Evolutionary conservation across 2,797 vertebrate genomes (phyloP), one percentile per base, ranked within the genome.

Genomic region (Nannoperca australis): DNA sequence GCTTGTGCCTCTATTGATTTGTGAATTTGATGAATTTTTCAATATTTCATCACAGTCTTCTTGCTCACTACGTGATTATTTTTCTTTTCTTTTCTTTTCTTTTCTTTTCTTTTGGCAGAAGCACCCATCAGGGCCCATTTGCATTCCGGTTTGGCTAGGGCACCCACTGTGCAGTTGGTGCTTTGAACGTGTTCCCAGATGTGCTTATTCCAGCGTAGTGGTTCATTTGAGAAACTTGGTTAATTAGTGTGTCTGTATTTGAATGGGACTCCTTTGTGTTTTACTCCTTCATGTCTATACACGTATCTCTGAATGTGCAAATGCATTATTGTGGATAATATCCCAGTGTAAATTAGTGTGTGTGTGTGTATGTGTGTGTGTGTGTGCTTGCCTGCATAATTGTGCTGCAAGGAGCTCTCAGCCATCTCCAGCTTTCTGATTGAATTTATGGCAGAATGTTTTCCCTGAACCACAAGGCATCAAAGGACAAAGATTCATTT

Each of bases 111-210:
- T 78, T 54, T 76, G 34, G 65, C 63, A 70, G 73, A 54, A 72
- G 77, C 69, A 83, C 79, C 74, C 73, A 74, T 67, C 11, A 24
- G 77, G 78, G 62, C 40, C 67, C 32, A 81, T 92, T 93, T 92
- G 78, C 71, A 84, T 89, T 83, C 45, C 12, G 73, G 70, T 89
- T 82, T 89, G 63, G 70, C 76, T 58, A 27, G 78, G 76, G 81
- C 61, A 49, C 63, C 85, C 70, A 75, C 80, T 90, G 88, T 83
- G 76, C 86, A 82, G 64, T 60, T 76, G 82, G 73, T 76, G 78
- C 89, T 93, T 91, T 94, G 85, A 93, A 90, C 56, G 70, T 54
- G 63, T 80, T 91, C 89, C 87, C 91, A 92, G 80, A 91, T 90
- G 88, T 90, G 87, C 84, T 90, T 63, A 90, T 92, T 93, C 81